Conservation (phyloP, 2,888 invertebrate species). For the Dicranocentrus wangi region DNA sequence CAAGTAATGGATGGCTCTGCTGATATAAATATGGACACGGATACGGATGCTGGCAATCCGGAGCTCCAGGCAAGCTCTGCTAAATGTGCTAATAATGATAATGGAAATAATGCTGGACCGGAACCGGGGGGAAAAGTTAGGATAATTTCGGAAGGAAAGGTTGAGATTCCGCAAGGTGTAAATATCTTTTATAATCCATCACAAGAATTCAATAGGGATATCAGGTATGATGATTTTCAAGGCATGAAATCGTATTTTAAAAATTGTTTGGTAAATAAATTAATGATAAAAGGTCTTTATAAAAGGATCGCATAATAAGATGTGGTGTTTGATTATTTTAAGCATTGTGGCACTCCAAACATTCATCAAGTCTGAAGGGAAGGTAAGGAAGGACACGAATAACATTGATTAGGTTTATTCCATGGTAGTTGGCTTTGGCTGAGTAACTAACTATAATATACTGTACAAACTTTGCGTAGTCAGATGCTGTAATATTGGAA, state of each 20-base stretch:
- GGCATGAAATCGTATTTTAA: background rate
- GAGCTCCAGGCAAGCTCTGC: too few relatives aligned
- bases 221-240: too few relatives aligned
- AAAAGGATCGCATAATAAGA: background rate
- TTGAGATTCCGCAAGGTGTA: conserved; percentile 57
- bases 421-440: background rate
- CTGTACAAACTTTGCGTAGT: conserved; percentile 9
- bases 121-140: conserved; percentile 22
- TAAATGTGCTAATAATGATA: too few relatives aligned
- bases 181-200: conserved; percentile 96
- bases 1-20: too few relatives aligned
- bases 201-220: conserved; percentile 97
- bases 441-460: background rate
- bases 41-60: too few relatives aligned
- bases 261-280: too few relatives aligned
- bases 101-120: conserved; percentile 3
- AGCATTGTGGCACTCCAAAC: conserved; percentile 69
- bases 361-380: conserved; percentile 56
- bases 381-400: conserved; percentile 26
- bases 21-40: too few relatives aligned
- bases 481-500: conserved; percentile 82
- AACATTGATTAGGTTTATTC: too few relatives aligned
- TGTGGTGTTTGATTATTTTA: conserved; percentile 17
- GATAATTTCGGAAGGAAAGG: conserved; percentile 69
- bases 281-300: background rate